Evolutionary conservation across 2,113 vertebrate genomes (phyloP), one percentile per base, ranked within the genome.

Genomic region (Hassar affinis): DNA sequence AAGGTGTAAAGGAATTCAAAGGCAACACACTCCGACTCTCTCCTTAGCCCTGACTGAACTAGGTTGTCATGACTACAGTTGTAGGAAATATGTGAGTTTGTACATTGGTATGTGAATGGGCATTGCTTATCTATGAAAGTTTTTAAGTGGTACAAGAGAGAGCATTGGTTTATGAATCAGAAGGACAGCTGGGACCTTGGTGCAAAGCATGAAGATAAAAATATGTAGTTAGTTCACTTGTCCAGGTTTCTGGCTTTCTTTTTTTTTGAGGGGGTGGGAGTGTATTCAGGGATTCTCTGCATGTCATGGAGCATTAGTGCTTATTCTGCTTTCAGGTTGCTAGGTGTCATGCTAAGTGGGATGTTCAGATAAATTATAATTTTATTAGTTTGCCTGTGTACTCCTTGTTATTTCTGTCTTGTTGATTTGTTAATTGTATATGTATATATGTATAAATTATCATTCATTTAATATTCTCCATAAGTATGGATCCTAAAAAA

Each of bases 31-130:
- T 1, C 12, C 1, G 45, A 4, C 0, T 75, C 27, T 76, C 51
- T 51, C 20, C 78, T 64, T 7, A 10, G 5, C 61, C 61, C 61
- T 80, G 78, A 80, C 27, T 33, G 12, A 49, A 47, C 9, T 7
- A 22, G 30, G 78, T 80, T 80, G 61, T 66, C 47, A 80, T 66
- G 78, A 80, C 61, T 66, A 68, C 78, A 66, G 45, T 15, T 68
- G 27, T 22, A 80, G 78, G 18, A 35, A 30, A 22, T 14, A 64
- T 68, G 45, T 35, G 27, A 25, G 18, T 79, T 14, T 64, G 78
- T 79, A 49, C 77, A 61, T 30, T 79, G 57, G 15, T 33, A 30
- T 57, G 56, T 54, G 18, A 54, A 54, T 10, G 6, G 49, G 20
- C 3, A 33, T 33, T 35, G 22, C 9, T 76, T 54, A 35, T 35